Evolutionary conservation across 2,113 vertebrate genomes (phyloP), one percentile per base, ranked within the genome.

Genomic region (Picathartes gymnocephalus): DNA sequence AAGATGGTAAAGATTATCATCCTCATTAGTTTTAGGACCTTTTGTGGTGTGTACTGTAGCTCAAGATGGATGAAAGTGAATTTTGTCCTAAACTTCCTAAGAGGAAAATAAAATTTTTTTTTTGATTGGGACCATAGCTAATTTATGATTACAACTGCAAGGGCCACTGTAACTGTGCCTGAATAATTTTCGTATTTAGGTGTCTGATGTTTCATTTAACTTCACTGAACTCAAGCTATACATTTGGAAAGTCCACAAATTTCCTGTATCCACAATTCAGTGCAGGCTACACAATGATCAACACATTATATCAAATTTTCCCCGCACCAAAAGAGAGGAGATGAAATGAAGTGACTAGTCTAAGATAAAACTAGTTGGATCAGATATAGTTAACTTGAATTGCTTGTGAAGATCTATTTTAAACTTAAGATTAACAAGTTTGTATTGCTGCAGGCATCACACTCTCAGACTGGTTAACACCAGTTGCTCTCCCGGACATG

Each of bases 351-450:
- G 24, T 9, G 6, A 92, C 50, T 31, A 61, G 31, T 84, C 69
- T 68, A 72, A 83, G 68, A 65, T 57, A 91, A 93, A 94, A 88
- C 64, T 88, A 77, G 61, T 71, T 5, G 8, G 88, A 57, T 81
- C 92, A 92, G 90, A 91, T 33, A 96, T 12, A 78, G 92, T 96
- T 97, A 95, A 96, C 45, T 60, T 79, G 50, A 93, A 78, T 88
- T 93, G 66, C 37, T 90, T 42, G 48, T 84, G 91, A 96, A 95
- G 93, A 96, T 95, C 92, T 97, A 96, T 97, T 97, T 97, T 96
- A 95, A 95, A 94, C 68, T 93, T 86, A 44, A 95, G 93, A 96
- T 97, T 97, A 97, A 86, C 91, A 70, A 96, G 90, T 97, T 96
- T 9, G 6, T 85, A 66, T 84, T 78, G 90, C 95, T 96, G 66